Evolutionary conservation across 2,888 invertebrate species (phyloP).

Genomic region (Scaptomyza caliginosa): DNA sequence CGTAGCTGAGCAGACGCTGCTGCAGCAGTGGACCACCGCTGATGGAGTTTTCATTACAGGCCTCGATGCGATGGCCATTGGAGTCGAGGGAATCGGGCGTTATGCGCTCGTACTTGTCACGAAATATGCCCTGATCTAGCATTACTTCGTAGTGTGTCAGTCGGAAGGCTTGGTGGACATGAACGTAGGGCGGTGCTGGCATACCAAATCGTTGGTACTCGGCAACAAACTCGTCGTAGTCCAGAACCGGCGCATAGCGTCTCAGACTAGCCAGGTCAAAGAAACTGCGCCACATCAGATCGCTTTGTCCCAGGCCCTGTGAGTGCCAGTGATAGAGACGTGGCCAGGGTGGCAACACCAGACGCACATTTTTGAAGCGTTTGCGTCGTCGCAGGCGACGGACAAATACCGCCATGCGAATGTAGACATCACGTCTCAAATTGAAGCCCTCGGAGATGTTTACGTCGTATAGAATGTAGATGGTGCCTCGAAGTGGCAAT

Average conservation of each 20-base stretch:
- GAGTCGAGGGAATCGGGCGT: conserved; percentile 85
- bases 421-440: conserved; percentile 96
- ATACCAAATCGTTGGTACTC: conserved; percentile 84
- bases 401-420: conserved; percentile 94
- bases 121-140: conserved; percentile 91
- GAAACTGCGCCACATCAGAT: conserved; percentile 92
- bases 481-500: conserved; percentile 55
- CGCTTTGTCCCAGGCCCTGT: conserved; percentile 85
- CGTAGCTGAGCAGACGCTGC: conserved; percentile 90
- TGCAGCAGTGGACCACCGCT: conserved; percentile 87
- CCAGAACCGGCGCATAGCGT: conserved; percentile 90
- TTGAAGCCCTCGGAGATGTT: conserved; percentile 99
- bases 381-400: conserved; percentile 86
- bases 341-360: conserved; percentile 97
- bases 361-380: conserved; percentile 85
- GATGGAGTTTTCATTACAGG: conserved; percentile 60
- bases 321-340: conserved; percentile 95
- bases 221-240: conserved; percentile 91
- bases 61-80: conserved; percentile 15
- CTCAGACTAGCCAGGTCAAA: conserved; percentile 93
- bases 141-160: conserved; percentile 94
- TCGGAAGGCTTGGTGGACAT: conserved; percentile 91
- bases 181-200: conserved; percentile 73
- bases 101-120: conserved; percentile 91
- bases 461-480: conserved; percentile 94